A percentile compares a stretch with the other conserved stretches of the same genome.
These are phyloP conservation scores for Drosophila parvula DNA, from an alignment of 1,140 invertebrate species.

Conservation along the genomic window DNA sequence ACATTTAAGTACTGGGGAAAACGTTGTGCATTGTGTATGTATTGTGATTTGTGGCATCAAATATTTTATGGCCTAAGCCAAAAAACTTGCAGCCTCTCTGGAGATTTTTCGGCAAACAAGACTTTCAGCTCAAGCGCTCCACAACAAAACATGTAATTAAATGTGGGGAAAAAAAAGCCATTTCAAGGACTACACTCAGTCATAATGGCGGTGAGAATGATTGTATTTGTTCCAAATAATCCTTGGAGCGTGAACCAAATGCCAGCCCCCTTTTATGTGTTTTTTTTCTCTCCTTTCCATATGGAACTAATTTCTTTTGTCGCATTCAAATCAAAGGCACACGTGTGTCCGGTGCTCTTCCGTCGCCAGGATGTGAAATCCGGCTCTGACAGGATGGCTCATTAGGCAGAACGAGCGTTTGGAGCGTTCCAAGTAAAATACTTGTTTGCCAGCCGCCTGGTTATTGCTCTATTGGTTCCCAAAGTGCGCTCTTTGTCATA, in stretches of 20 bases:
- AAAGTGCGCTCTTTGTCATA: slow-evolving; percentile 63
- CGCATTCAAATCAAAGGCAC: slow-evolving; percentile 60
- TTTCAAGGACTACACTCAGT: background rate
- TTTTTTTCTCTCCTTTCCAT: background rate
- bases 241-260: slow-evolving; percentile 1
- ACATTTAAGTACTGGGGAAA: slow-evolving; percentile 8
- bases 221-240: slow-evolving; percentile 36
- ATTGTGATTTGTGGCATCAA: slow-evolving; percentile 7
- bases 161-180: slow-evolving; percentile 18
- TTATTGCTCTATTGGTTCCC: slow-evolving; percentile 67
- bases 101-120: slow-evolving; percentile 17
- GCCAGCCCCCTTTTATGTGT: background rate
- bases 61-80: slow-evolving; percentile 6
- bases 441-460: slow-evolving; percentile 40
- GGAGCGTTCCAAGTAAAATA: slow-evolving; percentile 35
- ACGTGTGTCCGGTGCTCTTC: slow-evolving; percentile 63
- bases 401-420: slow-evolving; percentile 51
- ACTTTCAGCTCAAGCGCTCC: background rate
- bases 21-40: background rate
- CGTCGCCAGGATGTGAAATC: slow-evolving; percentile 55
- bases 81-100: slow-evolving; percentile 1
- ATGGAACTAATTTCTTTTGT: slow-evolving; percentile 46
- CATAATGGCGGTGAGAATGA: slow-evolving; percentile 1
- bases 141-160: slow-evolving; percentile 15
- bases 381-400: slow-evolving; percentile 46